These are phyloP conservation scores for Rhopilema esculentum DNA, from an alignment of 30 jellyfish, hydroid and myxozoan species.

Conservation along the genomic window DNA sequence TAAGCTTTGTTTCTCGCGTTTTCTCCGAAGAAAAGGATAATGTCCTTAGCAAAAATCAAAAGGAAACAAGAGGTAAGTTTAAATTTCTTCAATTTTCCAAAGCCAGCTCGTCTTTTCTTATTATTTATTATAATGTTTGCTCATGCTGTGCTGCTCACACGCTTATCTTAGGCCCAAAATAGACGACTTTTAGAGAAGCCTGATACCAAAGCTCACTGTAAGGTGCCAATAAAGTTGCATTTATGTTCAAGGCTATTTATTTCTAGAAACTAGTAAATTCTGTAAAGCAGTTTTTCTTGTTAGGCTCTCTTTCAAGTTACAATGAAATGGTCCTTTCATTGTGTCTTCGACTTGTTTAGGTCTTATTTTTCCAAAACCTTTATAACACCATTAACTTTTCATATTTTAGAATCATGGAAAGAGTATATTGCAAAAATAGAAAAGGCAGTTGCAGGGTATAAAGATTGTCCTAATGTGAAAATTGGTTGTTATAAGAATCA, in stretches of 20 bases:
- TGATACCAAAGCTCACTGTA: too few relatives aligned
- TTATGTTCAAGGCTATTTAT: background rate
- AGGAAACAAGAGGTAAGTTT: background rate
- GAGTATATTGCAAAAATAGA: conserved; percentile 44
- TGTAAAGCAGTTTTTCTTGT: too few relatives aligned
- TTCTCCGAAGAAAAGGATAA: background rate
- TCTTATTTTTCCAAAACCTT: too few relatives aligned
- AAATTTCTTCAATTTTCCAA: background rate
- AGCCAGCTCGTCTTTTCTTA: background rate
- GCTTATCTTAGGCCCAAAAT: background rate
- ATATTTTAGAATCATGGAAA: conserved; percentile 74
- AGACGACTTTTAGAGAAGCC: too few relatives aligned
- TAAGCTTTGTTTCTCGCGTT: background rate
- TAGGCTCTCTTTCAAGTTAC: too few relatives aligned
- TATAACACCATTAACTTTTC: too few relatives aligned
- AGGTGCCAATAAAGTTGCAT: too few relatives aligned
- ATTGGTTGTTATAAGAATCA: conserved; percentile 71
- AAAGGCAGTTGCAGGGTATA: conserved; percentile 57
- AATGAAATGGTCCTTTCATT: background rate
- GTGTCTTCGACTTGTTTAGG: too few relatives aligned
- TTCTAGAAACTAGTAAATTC: too few relatives aligned
- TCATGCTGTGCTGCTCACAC: background rate
- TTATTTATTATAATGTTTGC: background rate
- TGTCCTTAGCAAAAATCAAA: background rate
- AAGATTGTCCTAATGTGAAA: conserved; percentile 73